These are phyloP conservation scores for Telenomus remus DNA, from an alignment of 1,140 invertebrate species.

Conservation along the genomic window DNA sequence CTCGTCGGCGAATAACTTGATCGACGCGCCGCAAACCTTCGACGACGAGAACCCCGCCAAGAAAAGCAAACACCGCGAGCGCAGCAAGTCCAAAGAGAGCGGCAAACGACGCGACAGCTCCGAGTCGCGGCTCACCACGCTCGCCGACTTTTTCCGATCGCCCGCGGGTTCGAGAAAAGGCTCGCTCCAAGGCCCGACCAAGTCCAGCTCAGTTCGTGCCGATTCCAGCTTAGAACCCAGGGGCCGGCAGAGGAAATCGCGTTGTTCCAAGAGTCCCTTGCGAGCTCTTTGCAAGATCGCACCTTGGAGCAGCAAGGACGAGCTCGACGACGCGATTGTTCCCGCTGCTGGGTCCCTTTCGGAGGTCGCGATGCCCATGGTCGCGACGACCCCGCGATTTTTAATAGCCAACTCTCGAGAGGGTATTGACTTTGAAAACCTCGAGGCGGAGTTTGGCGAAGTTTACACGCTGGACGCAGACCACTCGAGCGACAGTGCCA, in stretches of 20 bases:
- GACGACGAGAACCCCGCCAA: slow-evolving; percentile 44
- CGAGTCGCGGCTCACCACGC: slow-evolving; percentile 67
- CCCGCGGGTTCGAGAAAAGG: slow-evolving; percentile 72
- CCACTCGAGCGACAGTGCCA: slow-evolving; percentile 66
- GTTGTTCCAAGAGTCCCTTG: slow-evolving; percentile 70
- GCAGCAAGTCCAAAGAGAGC: slow-evolving; percentile 71
- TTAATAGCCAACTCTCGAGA: slow-evolving; percentile 70
- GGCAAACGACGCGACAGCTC: slow-evolving; percentile 68
- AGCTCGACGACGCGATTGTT: slow-evolving; percentile 60
- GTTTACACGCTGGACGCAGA: slow-evolving; percentile 65
- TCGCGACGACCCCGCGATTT: slow-evolving; percentile 63
- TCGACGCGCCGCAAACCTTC: slow-evolving; percentile 59
- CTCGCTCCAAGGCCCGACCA: slow-evolving; percentile 57
- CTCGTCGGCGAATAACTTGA: slow-evolving; percentile 73
- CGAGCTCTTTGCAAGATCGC: slow-evolving; percentile 69
- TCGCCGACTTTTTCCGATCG: slow-evolving; percentile 73
- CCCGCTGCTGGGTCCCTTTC: not conserved
- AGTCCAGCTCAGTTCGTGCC: too few relatives aligned
- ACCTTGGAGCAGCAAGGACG: slow-evolving; percentile 70
- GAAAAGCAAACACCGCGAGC: slow-evolving; percentile 67
- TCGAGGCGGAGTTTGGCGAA: slow-evolving; percentile 68
- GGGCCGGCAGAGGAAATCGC: too few relatives aligned
- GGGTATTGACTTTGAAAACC: slow-evolving; percentile 71
- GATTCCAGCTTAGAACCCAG: slow-evolving; percentile 41
- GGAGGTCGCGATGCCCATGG: slow-evolving; percentile 10